Evolutionary conservation across 2,888 invertebrate species (phyloP).

Genomic region (Eupithecia centaureata): DNA sequence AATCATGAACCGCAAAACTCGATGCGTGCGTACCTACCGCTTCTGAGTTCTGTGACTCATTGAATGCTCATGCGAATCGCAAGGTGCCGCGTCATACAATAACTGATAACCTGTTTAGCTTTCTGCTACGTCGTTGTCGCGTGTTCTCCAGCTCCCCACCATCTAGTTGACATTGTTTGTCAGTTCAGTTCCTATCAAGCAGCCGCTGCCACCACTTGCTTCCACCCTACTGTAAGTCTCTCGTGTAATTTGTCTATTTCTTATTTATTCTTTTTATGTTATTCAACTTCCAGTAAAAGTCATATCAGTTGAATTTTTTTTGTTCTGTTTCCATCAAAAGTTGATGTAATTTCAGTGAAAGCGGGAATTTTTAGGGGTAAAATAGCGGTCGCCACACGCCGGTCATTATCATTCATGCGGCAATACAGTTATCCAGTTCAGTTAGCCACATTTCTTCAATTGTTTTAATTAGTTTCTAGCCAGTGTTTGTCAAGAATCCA

Average conservation of each 20-base stretch:
- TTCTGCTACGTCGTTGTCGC: slow-evolving; percentile 23
- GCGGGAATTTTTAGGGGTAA: slow-evolving; percentile 33
- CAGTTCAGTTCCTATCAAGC: slow-evolving; percentile 61
- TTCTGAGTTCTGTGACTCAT: not conserved
- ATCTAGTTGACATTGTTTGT: slow-evolving; percentile 7
- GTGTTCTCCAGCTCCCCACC: not conserved
- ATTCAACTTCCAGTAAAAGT: not conserved
- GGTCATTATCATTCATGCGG: slow-evolving; percentile 35
- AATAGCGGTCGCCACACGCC: slow-evolving; percentile 35
- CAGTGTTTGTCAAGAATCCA: slow-evolving; percentile 2
- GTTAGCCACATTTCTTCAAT: slow-evolving; percentile 22
- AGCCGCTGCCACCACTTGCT: slow-evolving; percentile 54
- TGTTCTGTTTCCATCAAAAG: not conserved
- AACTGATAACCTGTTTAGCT: slow-evolving; percentile 39
- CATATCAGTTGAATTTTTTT: not conserved
- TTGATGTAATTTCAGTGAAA: slow-evolving; percentile 8
- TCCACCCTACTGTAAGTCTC: slow-evolving; percentile 56
- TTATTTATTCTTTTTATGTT: not conserved
- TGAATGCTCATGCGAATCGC: not conserved
- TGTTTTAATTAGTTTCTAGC: slow-evolving; percentile 1
- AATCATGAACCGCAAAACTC: not conserved
- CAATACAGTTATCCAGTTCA: slow-evolving; percentile 33
- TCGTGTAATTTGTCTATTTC: slow-evolving; percentile 1
- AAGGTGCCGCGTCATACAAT: slow-evolving; percentile 7
- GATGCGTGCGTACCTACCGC: no score